phyloP scores from a whole-genome alignment of 2,888 invertebrate species.

The Heliconius ethilla region DNA sequence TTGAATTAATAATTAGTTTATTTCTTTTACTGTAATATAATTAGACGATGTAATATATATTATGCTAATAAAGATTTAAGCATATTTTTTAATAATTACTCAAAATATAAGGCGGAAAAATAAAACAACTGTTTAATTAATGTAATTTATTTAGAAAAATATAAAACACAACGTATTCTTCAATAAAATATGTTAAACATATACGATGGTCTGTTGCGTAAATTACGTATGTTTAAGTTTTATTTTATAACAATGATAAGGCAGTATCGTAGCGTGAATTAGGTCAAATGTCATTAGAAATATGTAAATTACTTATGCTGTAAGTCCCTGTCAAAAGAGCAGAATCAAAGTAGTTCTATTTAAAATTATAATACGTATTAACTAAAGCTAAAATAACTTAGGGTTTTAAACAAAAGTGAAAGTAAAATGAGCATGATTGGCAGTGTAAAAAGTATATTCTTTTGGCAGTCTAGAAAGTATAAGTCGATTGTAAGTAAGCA shows the following conservation, averaged over 20 bases:
- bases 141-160: slow-evolving; percentile 24
- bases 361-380: background rate
- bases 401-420: background rate
- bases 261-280: background rate
- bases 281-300: background rate
- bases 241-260: slow-evolving; percentile 7
- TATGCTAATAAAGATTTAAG: too few species aligned
- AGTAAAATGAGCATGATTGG: background rate
- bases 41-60: background rate
- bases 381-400: background rate
- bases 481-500: background rate
- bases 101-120: background rate
- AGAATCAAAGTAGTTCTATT: background rate
- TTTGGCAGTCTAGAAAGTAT: background rate
- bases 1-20: too few species aligned
- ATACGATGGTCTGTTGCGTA: background rate
- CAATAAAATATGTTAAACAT: background rate
- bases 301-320: background rate
- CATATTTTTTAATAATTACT: background rate
- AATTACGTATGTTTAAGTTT: background rate
- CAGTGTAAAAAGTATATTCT: slow-evolving; percentile 1
- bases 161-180: background rate
- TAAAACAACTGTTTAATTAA: slow-evolving; percentile 8
- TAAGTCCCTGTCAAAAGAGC: background rate
- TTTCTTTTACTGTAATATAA: background rate